Evolutionary conservation across 2,888 invertebrate species (phyloP), one percentile per base, ranked within the genome.

Genomic region (Volucella zonaria): DNA sequence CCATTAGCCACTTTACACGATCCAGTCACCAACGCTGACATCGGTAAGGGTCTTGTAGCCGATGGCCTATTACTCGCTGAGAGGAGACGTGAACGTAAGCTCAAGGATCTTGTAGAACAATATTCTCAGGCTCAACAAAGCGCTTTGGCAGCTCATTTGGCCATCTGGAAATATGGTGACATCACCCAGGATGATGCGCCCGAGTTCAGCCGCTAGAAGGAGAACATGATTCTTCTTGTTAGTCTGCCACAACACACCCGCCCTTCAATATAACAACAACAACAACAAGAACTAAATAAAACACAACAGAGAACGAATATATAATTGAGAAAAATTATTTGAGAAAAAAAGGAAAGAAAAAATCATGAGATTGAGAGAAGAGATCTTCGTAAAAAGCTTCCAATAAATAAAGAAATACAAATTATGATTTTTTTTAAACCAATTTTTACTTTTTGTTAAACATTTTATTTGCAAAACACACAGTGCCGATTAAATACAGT

Each of bases 131-230:
- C 98, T 56, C 97, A 98, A 92, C 95, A 96, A 87, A 94, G 94
- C 87, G 99, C 99, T 23, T 96, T 96, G 92, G 95, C 95, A 89
- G 94, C 95, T 88, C 97, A 97, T 91, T 93, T 95, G 89, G 97
- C 96, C 92, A 95, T 99, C 89, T 99, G 99, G 99, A 96, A 96
- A 90, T 99, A 99, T 91, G 99, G 99, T n/a, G 99, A 99, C 92
- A 97, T 99, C 76, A 92, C 92, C 78, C 91, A 92, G 86, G 92
- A 92, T 82, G 92, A 92, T 88, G 90, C 91, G 89, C 90, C 90
- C 49, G 91, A 92, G 87, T 92, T 92, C 88, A 90, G 90, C 87
- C 91, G 91, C 89, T 91, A 91, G 88, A 88, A 88, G 85, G 88
- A 87, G 88, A 88, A 88, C 87, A 82, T 87, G 89, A 89, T 83